Evolutionary conservation across 2,888 invertebrate genomes (phyloP).

Genomic region (Trachelus tabidus): DNA sequence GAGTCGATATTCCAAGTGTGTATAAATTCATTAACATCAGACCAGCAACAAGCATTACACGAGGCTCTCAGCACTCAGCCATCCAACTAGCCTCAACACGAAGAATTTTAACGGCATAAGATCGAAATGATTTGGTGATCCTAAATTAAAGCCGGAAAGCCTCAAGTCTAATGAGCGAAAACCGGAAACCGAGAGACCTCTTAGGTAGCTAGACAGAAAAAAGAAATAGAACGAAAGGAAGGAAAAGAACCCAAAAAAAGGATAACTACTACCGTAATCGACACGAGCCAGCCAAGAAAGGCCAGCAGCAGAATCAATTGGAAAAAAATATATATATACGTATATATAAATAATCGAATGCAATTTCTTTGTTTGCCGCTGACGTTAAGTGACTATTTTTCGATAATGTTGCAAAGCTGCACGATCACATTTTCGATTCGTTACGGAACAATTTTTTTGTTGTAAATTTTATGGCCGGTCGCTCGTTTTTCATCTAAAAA

Average conservation of each 20-base stretch:
- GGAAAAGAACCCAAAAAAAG: slow-evolving; percentile 2
- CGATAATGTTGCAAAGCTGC: neutral
- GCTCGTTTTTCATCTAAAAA: neutral
- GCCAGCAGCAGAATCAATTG: neutral
- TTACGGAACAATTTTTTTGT: neutral
- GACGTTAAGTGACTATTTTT: neutral
- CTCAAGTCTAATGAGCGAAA: neutral
- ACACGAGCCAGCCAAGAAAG: neutral
- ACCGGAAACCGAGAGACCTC: neutral
- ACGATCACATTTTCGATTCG: neutral
- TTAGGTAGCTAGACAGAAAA: slow-evolving; percentile 3
- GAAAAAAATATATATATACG: neutral
- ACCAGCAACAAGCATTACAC: slow-evolving; percentile 87
- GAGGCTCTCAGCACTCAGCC: slow-evolving; percentile 72
- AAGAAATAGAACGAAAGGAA: slow-evolving; percentile 21
- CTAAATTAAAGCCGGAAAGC: neutral
- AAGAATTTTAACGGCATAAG: neutral
- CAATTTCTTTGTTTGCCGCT: neutral
- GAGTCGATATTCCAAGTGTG: slow-evolving; percentile 85
- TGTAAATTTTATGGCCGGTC: neutral
- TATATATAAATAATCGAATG: neutral
- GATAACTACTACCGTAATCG: neutral
- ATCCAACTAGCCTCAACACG: slow-evolving; percentile 27
- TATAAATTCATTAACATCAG: slow-evolving; percentile 78
- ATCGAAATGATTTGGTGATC: neutral